Base-by-base conservation (phyloP, 35 echinoderm and acorn worm genomes). In the Stichopus chloronotus region DNA sequence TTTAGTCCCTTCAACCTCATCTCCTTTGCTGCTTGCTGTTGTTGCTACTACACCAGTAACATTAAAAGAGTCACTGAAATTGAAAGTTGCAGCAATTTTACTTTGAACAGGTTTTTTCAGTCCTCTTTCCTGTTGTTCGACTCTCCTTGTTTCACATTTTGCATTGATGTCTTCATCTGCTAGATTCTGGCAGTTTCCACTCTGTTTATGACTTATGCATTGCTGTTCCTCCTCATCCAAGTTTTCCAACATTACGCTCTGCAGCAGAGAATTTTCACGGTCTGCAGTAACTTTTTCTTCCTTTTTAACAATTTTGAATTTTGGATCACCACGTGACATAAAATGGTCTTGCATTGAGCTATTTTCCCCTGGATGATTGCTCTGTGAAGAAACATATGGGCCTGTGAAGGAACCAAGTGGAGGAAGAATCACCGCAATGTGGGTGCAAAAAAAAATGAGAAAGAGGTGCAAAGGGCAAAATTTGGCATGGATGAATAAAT, bases 361-460 rank as follows among this genome's bases (percentile, higher is more conserved):
- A 85, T 56, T 85, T 85, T 25, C 55, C 55, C 52, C 57, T 10
- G 52, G 16, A 85, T 17, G 82, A 55, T 19, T 56, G 57, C 56
- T 85, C 82, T 85, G 82, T 85, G 82, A 85, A 85, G 82, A 85
- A 58, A 85, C 82, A 60, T 53, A 85, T 53, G 56, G 82, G 24
- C 82, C 82, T 85, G 82, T 85, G 22, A 58, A 58, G 82, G 82
- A 85, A 85, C 57, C 82, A 85, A 85, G 21, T 58, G 82, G 14
- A 85, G 82, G 53, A 85, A 85, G 11, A 60, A 58, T 58, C 55
- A 85, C 82, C 11, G n/a, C 25, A 53, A 19, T 6, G 16, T 85
- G 82, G 82, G 82, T 85, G 82, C 82, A 59, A 58, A 16, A 0
- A 43, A 43, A 43, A 43, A 22, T 21, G 19, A 8, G 21, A 21